Evolutionary conservation across 2,797 vertebrate genomes (phyloP).

Genomic region (Triplophysa bombifrons): DNA sequence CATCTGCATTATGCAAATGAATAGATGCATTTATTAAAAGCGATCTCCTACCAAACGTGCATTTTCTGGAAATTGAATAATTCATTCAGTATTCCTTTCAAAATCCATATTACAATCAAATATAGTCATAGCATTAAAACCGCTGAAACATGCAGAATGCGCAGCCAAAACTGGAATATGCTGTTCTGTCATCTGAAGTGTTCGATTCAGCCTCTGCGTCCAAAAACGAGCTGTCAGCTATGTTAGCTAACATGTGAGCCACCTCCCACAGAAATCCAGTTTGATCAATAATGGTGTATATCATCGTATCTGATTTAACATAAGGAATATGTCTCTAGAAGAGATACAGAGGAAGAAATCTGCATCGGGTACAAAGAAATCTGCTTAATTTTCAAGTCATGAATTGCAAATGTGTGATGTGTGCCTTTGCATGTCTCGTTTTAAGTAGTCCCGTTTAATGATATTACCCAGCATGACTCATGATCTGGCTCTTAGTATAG

Average conservation of each 20-base stretch:
- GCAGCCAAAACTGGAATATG: background rate
- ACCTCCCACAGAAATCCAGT: constrained; percentile 6
- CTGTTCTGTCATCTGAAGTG: constrained; percentile 21
- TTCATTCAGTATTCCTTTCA: too few relatives aligned
- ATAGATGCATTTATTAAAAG: background rate
- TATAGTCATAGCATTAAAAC: background rate
- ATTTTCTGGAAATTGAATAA: background rate
- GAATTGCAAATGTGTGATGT: too few relatives aligned
- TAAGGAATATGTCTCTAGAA: background rate
- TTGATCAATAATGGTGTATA: constrained; percentile 1
- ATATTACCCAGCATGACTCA: background rate
- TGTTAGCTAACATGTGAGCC: constrained; percentile 17
- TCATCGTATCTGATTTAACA: constrained; percentile 1
- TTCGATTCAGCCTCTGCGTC: constrained; percentile 7
- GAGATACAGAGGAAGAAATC: background rate
- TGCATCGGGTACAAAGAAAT: background rate
- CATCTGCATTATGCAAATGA: background rate
- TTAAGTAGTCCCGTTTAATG: background rate
- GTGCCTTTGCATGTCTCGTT: background rate
- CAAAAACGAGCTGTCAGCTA: constrained; percentile 9
- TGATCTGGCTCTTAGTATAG: background rate
- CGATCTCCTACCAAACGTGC: background rate
- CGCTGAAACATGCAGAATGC: background rate
- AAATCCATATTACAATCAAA: background rate
- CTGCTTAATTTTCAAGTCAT: too few relatives aligned